Base-by-base conservation (phyloP, 1,140 invertebrate genomes). In the Bombyx mandarina region DNA sequence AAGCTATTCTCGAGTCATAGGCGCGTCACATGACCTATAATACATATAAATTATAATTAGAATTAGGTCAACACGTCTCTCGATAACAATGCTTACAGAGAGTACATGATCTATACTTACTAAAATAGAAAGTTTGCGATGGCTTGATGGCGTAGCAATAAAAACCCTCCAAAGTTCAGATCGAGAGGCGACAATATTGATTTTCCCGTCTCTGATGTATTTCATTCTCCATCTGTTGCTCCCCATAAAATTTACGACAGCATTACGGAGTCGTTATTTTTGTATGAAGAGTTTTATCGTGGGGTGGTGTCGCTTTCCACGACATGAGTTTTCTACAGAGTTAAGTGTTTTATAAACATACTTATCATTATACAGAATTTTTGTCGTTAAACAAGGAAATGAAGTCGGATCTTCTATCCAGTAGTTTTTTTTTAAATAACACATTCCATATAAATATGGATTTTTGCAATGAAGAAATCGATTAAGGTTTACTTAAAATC, bases 171-270 rank as follows among this genome's bases (percentile, higher is more conserved):
- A 61, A 63, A 61, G 63, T 70, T 64, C 63, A 72, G 72, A 82
- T 75, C 68, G 67, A 67, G 70, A 81, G 75, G 78, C 72, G 73
- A 72, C 75, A 73, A 81, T 84, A 86, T 86, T 77, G 80, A 83
- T 86, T 83, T 82, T 76, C 62, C 69, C 69, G 52, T 65, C 68
- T 65, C 65, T 68, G 71, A 77, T 77, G 73, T 79, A 77, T 82
- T 78, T 77, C 77, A 77, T 76, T 73, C 76, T 75, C 81, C 82
- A 86, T 86, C 82, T 86, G 82, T 86, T 86, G 79, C 82, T 80
- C 69, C 77, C 69, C 75, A 80, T 84, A 78, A 83, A 84, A 78
- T 80, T 86, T 82, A 84, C 78, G 81, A 79, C 69, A 69, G 62
- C 74, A 78, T 84, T 84, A 84, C 79, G 67, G 69, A 73, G 73